These are phyloP conservation scores for Himalopsyche japonica DNA, from an alignment of 2,888 invertebrate genomes.

Conservation along the genomic window DNA sequence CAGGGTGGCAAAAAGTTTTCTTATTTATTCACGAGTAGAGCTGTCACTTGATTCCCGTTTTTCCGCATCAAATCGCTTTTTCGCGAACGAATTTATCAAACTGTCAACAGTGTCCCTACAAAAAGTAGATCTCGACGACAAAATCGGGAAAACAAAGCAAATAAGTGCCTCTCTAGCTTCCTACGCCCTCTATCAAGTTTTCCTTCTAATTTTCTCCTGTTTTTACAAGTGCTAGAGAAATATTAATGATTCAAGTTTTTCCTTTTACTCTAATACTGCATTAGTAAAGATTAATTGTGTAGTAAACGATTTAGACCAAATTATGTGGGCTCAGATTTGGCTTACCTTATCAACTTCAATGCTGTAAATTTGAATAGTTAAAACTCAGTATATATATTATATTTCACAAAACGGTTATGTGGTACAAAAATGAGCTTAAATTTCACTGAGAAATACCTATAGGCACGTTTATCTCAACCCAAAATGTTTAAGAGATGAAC, in stretches of 20 bases:
- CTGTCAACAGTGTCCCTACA: constrained; percentile 21
- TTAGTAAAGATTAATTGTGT: no score
- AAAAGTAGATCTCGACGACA: constrained; percentile 8
- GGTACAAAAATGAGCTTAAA: no score
- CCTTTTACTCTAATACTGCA: no score
- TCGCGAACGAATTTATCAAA: constrained; percentile 29
- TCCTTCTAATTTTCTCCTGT: not conserved
- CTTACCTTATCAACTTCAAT: no score
- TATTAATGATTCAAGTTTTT: not conserved
- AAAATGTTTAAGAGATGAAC: no score
- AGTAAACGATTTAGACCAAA: no score
- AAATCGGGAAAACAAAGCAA: not conserved
- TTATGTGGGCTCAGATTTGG: no score
- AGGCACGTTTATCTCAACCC: no score
- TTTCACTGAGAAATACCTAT: no score
- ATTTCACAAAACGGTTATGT: no score
- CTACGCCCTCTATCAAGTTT: not conserved
- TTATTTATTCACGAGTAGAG: constrained; percentile 5
- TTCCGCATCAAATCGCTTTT: constrained; percentile 21
- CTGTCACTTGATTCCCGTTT: constrained; percentile 25
- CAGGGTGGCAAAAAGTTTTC: constrained; percentile 4
- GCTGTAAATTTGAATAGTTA: no score
- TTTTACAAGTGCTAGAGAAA: not conserved
- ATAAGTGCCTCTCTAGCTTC: not conserved
- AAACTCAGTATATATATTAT: no score